These are phyloP conservation scores for Leiothrix lutea DNA, from an alignment of 2,113 vertebrate species.

Conservation along the genomic window DNA sequence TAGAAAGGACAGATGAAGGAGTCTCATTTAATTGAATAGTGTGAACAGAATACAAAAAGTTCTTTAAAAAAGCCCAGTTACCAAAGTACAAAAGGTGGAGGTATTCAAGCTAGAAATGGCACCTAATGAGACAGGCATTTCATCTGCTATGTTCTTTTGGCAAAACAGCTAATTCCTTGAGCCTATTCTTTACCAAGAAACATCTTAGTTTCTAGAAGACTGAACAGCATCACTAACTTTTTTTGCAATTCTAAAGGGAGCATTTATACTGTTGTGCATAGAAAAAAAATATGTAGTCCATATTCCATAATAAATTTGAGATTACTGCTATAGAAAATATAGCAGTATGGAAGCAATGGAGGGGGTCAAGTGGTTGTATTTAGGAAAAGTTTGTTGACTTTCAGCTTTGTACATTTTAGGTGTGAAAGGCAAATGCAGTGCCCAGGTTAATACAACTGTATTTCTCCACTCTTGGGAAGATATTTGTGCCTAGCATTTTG, in stretches of 20 bases:
- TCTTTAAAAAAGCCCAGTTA: neutral
- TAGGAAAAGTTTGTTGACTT: neutral
- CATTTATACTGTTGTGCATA: neutral
- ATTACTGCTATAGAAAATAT: neutral
- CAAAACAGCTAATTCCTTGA: neutral
- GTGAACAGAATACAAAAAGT: neutral
- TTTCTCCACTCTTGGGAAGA: neutral
- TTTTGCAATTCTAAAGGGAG: neutral
- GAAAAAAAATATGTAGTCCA: neutral
- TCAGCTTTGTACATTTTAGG: neutral
- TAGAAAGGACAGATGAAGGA: conserved; percentile 9
- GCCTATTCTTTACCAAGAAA: neutral
- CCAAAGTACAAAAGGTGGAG: neutral
- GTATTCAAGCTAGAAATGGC: neutral
- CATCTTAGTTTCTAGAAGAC: neutral
- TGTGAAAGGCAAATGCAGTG: neutral
- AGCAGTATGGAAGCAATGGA: neutral
- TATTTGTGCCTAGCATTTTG: neutral
- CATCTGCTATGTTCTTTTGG: neutral
- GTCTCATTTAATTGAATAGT: neutral
- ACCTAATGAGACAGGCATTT: neutral
- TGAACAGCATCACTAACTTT: neutral
- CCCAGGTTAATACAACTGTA: neutral
- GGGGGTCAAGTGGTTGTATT: neutral
- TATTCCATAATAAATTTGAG: neutral